Evolutionary conservation across 92 coral and sea anemone genomes (phyloP).

Genomic region (Nematostella vectensis): DNA sequence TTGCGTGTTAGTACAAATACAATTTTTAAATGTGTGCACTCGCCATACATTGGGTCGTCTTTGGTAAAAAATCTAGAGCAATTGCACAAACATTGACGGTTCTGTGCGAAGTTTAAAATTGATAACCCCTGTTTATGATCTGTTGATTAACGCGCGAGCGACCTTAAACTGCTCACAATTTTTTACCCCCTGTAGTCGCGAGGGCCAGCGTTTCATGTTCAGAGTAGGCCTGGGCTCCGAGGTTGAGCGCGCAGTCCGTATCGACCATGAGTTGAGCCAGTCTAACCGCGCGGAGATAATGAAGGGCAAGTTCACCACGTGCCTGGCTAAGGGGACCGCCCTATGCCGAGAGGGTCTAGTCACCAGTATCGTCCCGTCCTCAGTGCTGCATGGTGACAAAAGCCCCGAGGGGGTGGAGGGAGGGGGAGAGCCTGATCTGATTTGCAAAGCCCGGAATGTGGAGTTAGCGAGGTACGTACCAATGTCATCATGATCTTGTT

Average conservation of each 20-base stretch:
- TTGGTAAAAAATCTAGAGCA: too few relatives aligned
- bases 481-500: too few relatives aligned
- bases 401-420: slow-evolving; percentile 2
- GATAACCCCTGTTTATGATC: too few relatives aligned
- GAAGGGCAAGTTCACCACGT: slow-evolving; percentile 55
- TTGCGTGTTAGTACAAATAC: too few relatives aligned
- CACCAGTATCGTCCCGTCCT: slow-evolving; percentile 61
- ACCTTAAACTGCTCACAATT: too few relatives aligned
- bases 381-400: slow-evolving; percentile 10
- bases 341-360: slow-evolving; percentile 82
- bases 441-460: slow-evolving; percentile 74
- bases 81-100: too few relatives aligned
- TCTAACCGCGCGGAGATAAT: slow-evolving; percentile 63
- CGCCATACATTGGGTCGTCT: too few relatives aligned
- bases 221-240: slow-evolving; percentile 80
- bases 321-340: slow-evolving; percentile 56
- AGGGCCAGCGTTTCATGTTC: slow-evolving; percentile 60
- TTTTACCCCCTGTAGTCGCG: slow-evolving; percentile 21
- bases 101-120: too few relatives aligned
- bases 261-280: slow-evolving; percentile 77
- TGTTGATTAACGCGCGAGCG: too few relatives aligned
- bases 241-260: slow-evolving; percentile 79
- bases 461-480: slow-evolving; percentile 59
- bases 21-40: too few relatives aligned
- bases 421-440: slow-evolving; percentile 46